Evolutionary conservation across 2,113 vertebrate genomes (phyloP).

Genomic region (Ginglymostoma cirratum): DNA sequence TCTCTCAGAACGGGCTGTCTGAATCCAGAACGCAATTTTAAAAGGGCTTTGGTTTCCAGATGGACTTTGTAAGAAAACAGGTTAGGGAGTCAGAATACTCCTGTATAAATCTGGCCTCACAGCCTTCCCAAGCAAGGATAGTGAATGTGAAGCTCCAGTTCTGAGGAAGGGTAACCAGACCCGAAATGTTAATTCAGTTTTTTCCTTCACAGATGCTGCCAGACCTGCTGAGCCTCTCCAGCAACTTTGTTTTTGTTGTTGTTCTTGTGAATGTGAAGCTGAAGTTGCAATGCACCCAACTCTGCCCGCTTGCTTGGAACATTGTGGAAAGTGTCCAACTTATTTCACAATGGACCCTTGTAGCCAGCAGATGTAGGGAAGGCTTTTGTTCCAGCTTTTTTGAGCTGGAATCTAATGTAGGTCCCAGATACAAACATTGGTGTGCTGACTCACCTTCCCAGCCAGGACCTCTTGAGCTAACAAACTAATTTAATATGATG

Average conservation of each 20-base stretch:
- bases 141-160: no score
- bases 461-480: not conserved
- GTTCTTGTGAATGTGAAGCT: not conserved
- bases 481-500: not conserved
- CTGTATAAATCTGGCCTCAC: not conserved
- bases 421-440: not conserved
- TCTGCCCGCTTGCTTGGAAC: not conserved
- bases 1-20: not conserved
- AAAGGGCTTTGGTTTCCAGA: not conserved
- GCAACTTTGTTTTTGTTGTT: no score
- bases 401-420: not conserved
- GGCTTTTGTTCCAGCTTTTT: not conserved
- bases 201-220: no score
- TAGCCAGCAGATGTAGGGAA: not conserved
- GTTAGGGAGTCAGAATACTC: not conserved
- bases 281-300: not conserved
- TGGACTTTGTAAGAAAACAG: not conserved
- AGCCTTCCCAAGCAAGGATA: not conserved
- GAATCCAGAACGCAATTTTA: not conserved
- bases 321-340: not conserved
- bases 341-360: not conserved
- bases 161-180: no score
- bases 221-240: no score
- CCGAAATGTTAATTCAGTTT: no score
- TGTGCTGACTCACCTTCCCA: not conserved